Percentiles rank a stretch among this genome's conserved stretches.
Evolutionary conservation across 2,797 vertebrate genomes (phyloP).

Genomic region (Ptychadena robeensis): DNA sequence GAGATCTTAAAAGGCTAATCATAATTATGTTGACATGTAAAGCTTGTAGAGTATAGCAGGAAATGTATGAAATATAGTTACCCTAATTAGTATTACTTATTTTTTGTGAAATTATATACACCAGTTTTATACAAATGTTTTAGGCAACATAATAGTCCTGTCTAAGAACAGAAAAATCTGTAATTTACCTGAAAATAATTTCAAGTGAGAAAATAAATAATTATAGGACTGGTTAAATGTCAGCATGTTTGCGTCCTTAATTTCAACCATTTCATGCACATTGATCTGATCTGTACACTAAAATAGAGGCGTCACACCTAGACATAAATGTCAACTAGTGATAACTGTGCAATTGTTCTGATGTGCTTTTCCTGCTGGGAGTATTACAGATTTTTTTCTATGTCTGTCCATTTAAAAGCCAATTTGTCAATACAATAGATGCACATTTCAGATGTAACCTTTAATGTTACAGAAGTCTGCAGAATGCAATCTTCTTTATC

Average conservation of each 20-base stretch:
- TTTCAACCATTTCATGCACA: neutral
- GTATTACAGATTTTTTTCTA: conserved; percentile 17
- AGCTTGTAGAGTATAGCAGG: too few species aligned
- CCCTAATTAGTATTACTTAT: too few species aligned
- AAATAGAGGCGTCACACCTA: conserved; percentile 29
- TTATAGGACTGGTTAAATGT: neutral
- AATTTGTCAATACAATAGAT: conserved; percentile 28
- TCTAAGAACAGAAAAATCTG: neutral
- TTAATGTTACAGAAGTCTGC: conserved; percentile 14
- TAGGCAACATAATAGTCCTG: neutral
- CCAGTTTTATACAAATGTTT: neutral
- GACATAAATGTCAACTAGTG: conserved; percentile 23
- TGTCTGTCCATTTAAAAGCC: conserved; percentile 10
- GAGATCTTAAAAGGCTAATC: too few species aligned
- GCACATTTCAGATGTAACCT: conserved; percentile 28
- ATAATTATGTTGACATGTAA: too few species aligned
- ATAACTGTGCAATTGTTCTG: conserved; percentile 19
- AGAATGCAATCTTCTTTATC: conserved; percentile 7
- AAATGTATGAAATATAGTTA: too few species aligned
- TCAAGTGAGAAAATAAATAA: conserved; percentile 5
- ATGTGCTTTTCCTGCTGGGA: conserved; percentile 20
- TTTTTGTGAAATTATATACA: neutral
- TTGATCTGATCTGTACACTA: conserved; percentile 26
- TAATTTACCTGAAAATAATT: neutral
- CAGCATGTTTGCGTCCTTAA: neutral